Conservation (phyloP, 2,113 vertebrate genomes). For the Phalacrocorax aristotelis region DNA sequence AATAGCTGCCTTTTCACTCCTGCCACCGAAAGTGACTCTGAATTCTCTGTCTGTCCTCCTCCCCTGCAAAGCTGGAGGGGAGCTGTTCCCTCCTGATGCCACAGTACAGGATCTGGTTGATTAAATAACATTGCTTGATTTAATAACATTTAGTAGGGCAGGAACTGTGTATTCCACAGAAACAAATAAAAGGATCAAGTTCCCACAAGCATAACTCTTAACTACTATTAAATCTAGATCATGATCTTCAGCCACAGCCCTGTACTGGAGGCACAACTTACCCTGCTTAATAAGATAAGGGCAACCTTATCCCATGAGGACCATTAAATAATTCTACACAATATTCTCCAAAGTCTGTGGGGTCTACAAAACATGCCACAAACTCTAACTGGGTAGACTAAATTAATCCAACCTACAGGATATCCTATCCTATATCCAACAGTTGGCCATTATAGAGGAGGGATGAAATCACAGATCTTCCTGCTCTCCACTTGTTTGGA, state of each 20-base stretch:
- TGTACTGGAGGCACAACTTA: neutral
- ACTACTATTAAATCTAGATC: neutral
- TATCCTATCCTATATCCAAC: neutral
- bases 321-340: neutral
- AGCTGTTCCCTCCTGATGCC: neutral
- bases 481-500: neutral
- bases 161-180: neutral
- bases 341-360: neutral
- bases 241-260: neutral
- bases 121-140: neutral
- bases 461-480: neutral
- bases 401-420: neutral
- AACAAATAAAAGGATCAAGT: neutral
- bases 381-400: neutral
- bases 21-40: neutral
- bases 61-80: neutral
- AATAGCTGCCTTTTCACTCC: neutral
- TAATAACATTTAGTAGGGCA: neutral
- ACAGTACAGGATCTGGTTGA: neutral
- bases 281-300: neutral
- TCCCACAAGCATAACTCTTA: neutral
- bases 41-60: neutral
- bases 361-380: neutral
- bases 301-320: neutral
- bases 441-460: neutral